These are phyloP conservation scores for Himalopsyche kuldschensis DNA, from an alignment of 2,888 invertebrate genomes.

Conservation along the genomic window DNA sequence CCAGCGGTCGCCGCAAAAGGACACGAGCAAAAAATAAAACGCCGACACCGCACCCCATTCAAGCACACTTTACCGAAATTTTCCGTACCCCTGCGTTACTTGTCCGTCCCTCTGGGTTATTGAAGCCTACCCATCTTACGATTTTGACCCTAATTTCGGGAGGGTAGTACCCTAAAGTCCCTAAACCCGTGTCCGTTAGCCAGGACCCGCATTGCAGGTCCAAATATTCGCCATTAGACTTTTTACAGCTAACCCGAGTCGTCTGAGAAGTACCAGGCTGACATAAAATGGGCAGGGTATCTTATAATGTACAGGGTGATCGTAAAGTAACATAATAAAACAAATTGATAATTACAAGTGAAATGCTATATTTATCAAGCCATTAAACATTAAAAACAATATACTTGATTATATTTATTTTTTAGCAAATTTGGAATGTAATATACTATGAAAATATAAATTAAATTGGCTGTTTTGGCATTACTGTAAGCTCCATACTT, in stretches of 20 bases:
- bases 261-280: slow-evolving; percentile 1
- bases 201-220: slow-evolving; percentile 1
- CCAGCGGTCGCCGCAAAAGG: not conserved
- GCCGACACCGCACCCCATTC: not conserved
- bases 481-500: too few species aligned
- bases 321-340: not conserved
- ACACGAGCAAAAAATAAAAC: not conserved
- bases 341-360: not conserved
- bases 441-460: too few species aligned
- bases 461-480: too few species aligned
- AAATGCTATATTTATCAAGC: not conserved
- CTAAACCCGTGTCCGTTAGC: slow-evolving; percentile 1
- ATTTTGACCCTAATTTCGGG: not conserved
- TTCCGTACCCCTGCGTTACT: not conserved
- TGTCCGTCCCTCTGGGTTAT: slow-evolving; percentile 1
- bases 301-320: not conserved
- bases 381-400: too few species aligned
- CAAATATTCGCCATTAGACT: slow-evolving; percentile 1
- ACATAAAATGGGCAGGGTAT: not conserved
- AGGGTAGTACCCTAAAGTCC: slow-evolving; percentile 1
- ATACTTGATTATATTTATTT: too few species aligned
- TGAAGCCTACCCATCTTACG: not conserved
- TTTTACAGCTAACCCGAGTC: not conserved
- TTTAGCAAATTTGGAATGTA: too few species aligned
- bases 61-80: not conserved